These are phyloP conservation scores for Magallana ariakensis DNA, from an alignment of 1,140 invertebrate species.

Conservation along the genomic window DNA sequence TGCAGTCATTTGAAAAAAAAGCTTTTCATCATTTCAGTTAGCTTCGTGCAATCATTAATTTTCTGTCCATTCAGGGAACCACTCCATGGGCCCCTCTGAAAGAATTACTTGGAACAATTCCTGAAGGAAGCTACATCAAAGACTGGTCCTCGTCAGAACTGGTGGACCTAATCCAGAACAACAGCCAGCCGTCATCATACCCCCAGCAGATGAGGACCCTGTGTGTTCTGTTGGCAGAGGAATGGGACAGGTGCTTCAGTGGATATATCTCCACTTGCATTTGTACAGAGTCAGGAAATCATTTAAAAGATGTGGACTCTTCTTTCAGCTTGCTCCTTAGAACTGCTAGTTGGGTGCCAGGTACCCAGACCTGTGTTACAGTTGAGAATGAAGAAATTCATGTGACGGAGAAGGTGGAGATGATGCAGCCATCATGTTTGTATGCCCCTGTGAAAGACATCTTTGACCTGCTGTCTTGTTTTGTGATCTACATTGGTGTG, in stretches of 20 bases:
- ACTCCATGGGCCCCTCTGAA: conserved; percentile 62
- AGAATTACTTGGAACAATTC: conserved; percentile 55
- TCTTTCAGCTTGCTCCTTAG: conserved; percentile 68
- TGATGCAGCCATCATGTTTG: conserved; percentile 61
- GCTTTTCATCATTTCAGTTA: not conserved
- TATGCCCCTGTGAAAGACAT: conserved; percentile 61
- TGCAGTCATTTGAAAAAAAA: not conserved
- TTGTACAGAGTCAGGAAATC: conserved; percentile 42
- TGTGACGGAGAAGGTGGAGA: conserved; percentile 39
- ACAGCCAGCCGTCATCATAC: conserved; percentile 48
- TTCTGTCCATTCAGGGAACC: conserved; percentile 58
- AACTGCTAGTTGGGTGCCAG: conserved; percentile 70
- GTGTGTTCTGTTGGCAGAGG: conserved; percentile 65
- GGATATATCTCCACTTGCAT: conserved; percentile 58
- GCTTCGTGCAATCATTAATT: too few species aligned
- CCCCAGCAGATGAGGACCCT: conserved; percentile 66
- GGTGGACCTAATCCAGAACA: conserved; percentile 59
- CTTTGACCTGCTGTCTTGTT: conserved; percentile 62
- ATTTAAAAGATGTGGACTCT: conserved; percentile 51
- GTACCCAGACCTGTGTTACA: conserved; percentile 43
- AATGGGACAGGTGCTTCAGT: conserved; percentile 65
- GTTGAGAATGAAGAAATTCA: conserved; percentile 37
- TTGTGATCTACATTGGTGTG: conserved; percentile 65
- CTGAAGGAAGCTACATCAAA: conserved; percentile 59
- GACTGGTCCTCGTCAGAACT: conserved; percentile 69